Evolutionary conservation across 1,140 invertebrate species (phyloP).

Genomic region (Drosophila simulans): DNA sequence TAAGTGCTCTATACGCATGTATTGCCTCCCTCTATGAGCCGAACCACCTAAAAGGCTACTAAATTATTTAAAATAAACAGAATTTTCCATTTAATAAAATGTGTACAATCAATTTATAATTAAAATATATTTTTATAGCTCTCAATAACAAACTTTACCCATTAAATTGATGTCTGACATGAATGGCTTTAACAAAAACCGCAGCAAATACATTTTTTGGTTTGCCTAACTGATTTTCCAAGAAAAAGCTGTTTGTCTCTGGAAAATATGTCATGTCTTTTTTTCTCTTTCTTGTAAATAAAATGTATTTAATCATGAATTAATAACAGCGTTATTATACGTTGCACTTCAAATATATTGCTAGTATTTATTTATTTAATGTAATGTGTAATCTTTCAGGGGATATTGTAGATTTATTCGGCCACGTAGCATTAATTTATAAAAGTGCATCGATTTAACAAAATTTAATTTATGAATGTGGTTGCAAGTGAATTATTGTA

Average conservation of each 20-base stretch:
- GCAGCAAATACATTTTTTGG: background rate
- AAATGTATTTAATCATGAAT: constrained; percentile 14
- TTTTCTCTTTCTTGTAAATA: constrained; percentile 4
- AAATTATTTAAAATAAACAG: too few species aligned
- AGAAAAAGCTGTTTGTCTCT: background rate
- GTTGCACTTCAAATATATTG: background rate
- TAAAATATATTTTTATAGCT: background rate
- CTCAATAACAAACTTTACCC: background rate
- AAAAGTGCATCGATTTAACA: too few species aligned
- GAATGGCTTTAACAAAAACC: constrained; percentile 3
- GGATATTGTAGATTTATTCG: too few species aligned
- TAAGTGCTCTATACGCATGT: too few species aligned
- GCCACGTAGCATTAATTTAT: too few species aligned
- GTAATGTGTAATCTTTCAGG: too few species aligned
- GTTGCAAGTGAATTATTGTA: too few species aligned
- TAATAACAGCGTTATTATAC: background rate
- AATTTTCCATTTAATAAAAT: too few species aligned
- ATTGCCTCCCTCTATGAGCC: too few species aligned
- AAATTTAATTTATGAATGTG: too few species aligned
- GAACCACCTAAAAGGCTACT: too few species aligned
- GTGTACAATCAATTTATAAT: background rate
- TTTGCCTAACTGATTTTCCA: background rate
- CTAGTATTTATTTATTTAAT: too few species aligned
- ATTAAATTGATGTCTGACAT: background rate
- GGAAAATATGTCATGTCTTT: background rate